phyloP scores from a whole-genome alignment of 2,113 vertebrate species.

The Nestor notabilis region DNA sequence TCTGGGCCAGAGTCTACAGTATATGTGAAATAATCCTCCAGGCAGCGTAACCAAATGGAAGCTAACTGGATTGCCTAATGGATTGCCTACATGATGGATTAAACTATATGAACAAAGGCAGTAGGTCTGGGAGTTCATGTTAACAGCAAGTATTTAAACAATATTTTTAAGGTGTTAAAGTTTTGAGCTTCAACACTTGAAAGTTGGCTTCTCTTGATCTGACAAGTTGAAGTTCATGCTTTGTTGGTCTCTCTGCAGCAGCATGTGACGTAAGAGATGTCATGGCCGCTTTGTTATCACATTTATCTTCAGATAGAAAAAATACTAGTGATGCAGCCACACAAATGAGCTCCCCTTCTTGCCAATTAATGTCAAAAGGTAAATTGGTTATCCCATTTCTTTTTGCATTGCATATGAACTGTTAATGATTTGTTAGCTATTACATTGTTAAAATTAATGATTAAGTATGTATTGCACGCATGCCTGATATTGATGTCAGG shows the following conservation, averaged over 20 bases:
- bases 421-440: not conserved
- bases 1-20: not conserved
- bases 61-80: not conserved
- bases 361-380: not conserved
- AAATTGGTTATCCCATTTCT: not conserved
- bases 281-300: constrained; percentile 39
- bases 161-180: not conserved
- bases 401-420: not conserved
- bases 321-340: not conserved
- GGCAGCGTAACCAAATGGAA: not conserved
- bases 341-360: not conserved
- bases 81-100: not conserved
- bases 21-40: not conserved
- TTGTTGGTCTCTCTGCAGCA: constrained; percentile 14
- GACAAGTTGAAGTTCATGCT: constrained; percentile 31
- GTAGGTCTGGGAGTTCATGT: not conserved
- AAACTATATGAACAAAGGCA: not conserved
- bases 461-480: not conserved
- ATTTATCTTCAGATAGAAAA: constrained; percentile 44
- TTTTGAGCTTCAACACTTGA: constrained; percentile 1
- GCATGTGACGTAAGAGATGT: constrained; percentile 25
- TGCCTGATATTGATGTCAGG: not conserved
- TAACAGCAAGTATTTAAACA: not conserved
- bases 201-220: constrained; percentile 34
- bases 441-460: not conserved